Evolutionary conservation across 2,888 invertebrate species (phyloP).

Genomic region (Polymixis flavicincta): DNA sequence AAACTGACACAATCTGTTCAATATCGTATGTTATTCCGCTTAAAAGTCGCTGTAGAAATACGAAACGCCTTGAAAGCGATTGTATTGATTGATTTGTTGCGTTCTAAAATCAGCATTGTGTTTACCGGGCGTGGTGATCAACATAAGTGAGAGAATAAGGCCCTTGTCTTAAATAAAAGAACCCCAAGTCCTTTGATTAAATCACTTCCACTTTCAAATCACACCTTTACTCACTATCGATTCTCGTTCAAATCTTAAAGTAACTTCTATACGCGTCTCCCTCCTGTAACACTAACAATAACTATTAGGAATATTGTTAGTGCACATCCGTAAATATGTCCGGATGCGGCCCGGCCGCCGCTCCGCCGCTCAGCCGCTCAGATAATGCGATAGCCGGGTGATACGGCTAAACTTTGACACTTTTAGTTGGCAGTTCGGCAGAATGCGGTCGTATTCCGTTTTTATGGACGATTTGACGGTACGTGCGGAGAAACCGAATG

Average conservation of each 20-base stretch:
- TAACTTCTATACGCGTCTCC: constrained; percentile 29
- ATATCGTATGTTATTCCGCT: not conserved
- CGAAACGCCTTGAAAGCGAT: not conserved
- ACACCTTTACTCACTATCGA: not conserved
- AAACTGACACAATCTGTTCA: not conserved
- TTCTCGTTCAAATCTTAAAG: not conserved
- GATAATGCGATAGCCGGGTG: constrained; percentile 64
- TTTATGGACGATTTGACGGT: constrained; percentile 62
- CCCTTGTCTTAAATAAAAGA: not conserved
- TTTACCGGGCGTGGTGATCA: not conserved
- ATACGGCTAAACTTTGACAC: constrained; percentile 65
- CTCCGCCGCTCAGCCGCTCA: constrained; percentile 35
- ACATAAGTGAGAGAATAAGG: not conserved
- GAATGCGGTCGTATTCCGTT: constrained; percentile 62
- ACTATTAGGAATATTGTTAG: constrained; percentile 67
- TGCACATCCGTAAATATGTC: constrained; percentile 64
- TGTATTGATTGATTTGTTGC: too few species aligned
- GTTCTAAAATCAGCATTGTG: not conserved
- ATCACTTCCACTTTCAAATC: not conserved
- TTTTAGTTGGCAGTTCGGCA: constrained; percentile 56
- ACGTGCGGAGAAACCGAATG: constrained; percentile 58
- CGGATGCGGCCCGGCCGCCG: constrained; percentile 41
- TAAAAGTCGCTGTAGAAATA: not conserved
- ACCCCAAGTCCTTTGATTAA: not conserved
- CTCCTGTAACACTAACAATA: constrained; percentile 51